These are phyloP conservation scores for Athalia rosae DNA, from an alignment of 2,888 invertebrate species.

Conservation along the genomic window DNA sequence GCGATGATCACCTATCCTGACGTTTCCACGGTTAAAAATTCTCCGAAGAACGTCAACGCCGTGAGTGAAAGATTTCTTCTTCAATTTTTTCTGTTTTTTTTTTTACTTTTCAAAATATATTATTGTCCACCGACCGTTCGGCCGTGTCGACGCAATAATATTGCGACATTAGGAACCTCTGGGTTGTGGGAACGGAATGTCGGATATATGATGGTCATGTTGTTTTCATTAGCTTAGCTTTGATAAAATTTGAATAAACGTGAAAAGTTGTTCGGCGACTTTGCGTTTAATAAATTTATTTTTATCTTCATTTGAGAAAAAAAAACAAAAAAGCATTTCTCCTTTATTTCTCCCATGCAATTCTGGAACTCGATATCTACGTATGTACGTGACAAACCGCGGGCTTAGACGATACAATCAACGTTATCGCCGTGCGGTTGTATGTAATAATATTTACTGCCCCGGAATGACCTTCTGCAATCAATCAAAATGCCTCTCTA, in stretches of 20 bases:
- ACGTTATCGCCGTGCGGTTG: too few species aligned
- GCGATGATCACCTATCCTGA: too few species aligned
- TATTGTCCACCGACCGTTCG: constrained; percentile 18
- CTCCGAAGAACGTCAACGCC: too few species aligned
- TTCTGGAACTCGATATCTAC: too few species aligned
- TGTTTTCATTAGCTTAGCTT: background rate
- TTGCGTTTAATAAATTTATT: background rate
- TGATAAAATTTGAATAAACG: constrained; percentile 33
- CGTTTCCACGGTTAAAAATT: too few species aligned
- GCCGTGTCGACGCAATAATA: constrained; percentile 2
- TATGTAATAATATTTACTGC: too few species aligned
- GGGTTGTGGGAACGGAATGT: constrained; percentile 45
- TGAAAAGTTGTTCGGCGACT: background rate
- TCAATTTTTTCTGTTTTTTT: too few species aligned
- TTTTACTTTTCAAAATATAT: constrained; percentile 7
- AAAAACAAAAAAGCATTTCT: too few species aligned
- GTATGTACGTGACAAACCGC: too few species aligned
- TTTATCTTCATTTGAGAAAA: too few species aligned
- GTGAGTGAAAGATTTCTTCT: too few species aligned
- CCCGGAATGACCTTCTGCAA: constrained; percentile 15
- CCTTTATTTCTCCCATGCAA: background rate
- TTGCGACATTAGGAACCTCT: constrained; percentile 32
- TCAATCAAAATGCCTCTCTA: constrained; percentile 9
- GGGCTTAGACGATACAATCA: too few species aligned
- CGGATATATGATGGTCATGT: constrained; percentile 14